Percentiles rank a stretch among this genome's conserved stretches.
phyloP scores from a whole-genome alignment of 2,113 vertebrate species.

The Sitta europaea region DNA sequence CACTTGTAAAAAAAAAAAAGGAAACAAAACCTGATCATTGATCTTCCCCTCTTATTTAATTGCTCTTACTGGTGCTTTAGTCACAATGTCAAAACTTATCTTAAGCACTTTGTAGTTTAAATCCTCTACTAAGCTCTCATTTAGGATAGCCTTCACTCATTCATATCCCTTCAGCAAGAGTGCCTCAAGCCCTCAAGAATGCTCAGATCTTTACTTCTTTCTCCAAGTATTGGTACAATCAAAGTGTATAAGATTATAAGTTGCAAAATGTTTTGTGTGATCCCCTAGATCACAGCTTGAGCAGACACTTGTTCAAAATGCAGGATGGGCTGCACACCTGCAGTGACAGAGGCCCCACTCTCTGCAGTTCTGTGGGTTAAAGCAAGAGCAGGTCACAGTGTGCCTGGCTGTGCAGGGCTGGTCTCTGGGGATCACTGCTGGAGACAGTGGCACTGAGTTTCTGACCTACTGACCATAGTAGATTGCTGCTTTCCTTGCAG shows the following conservation, averaged over 20 bases:
- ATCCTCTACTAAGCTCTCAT: neutral
- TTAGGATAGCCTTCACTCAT: neutral
- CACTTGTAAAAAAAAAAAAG: neutral
- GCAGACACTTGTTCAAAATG: neutral
- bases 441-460: neutral
- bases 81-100: neutral
- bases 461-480: neutral
- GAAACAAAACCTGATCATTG: neutral
- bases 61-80: neutral
- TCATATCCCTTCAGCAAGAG: neutral
- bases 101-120: neutral
- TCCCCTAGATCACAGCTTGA: neutral
- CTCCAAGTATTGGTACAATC: neutral
- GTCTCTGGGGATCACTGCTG: neutral
- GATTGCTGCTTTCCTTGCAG: neutral
- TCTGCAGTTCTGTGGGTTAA: neutral
- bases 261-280: neutral
- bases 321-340: neutral
- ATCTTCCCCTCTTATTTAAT: neutral
- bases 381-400: neutral
- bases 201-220: neutral
- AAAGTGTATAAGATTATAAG: neutral
- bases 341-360: fast-evolving
- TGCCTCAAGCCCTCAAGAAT: neutral
- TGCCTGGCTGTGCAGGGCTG: neutral